Conservation (phyloP, 2,113 vertebrate species). For the Xyliphius kryptos region DNA sequence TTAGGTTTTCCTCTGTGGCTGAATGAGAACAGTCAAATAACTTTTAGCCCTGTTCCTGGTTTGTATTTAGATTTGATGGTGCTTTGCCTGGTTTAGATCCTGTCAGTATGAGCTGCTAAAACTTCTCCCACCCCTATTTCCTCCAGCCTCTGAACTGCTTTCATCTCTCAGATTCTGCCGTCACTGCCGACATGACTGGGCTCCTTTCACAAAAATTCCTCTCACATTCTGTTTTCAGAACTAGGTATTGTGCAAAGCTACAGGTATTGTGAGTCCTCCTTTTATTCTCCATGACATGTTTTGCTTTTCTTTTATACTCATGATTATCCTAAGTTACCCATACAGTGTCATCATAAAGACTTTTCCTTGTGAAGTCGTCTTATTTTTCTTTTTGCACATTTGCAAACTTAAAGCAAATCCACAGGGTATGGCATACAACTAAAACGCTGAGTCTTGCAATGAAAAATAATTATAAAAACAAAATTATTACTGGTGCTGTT, state of each 20-base stretch:
- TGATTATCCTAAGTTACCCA: conserved; percentile 49
- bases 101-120: conserved; percentile 60
- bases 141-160: conserved; percentile 50
- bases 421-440: background rate
- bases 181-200: conserved; percentile 65
- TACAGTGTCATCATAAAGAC: conserved; percentile 57
- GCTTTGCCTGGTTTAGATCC: conserved; percentile 61
- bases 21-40: conserved; percentile 46
- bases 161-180: conserved; percentile 56
- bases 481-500: no score
- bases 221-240: conserved; percentile 56
- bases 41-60: conserved; percentile 37
- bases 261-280: conserved; percentile 61
- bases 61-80: conserved; percentile 44
- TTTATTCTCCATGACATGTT: conserved; percentile 1
- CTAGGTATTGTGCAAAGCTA: conserved; percentile 61
- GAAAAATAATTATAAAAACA: no score
- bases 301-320: conserved; percentile 32
- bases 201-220: conserved; percentile 65
- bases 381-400: background rate
- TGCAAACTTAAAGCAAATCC: background rate
- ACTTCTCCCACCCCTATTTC: conserved; percentile 64
- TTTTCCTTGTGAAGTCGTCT: no score
- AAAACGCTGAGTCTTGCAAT: no score
- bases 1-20: background rate